phyloP scores from a whole-genome alignment of 2,797 vertebrate genomes.

The Sebastolobus altivelis region DNA sequence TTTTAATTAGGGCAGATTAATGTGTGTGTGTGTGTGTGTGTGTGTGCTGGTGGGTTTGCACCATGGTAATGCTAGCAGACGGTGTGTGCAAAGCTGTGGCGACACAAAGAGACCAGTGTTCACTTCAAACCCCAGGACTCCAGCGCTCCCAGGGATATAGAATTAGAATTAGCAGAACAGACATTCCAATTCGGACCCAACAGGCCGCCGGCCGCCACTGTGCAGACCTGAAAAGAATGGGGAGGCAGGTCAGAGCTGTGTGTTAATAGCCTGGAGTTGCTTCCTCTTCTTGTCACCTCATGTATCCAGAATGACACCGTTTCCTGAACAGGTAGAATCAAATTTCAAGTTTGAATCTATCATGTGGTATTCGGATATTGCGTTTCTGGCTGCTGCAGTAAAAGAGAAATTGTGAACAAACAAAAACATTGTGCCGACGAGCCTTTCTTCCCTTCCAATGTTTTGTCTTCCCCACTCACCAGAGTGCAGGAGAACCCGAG shows the following conservation, averaged over 20 bases:
- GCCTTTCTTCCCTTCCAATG: slow-evolving; percentile 1
- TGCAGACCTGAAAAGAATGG: slow-evolving; percentile 47
- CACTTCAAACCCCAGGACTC: slow-evolving; percentile 77
- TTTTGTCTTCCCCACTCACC: slow-evolving; percentile 58
- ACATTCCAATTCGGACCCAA: slow-evolving; percentile 63
- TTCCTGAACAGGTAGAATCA: slow-evolving; percentile 17
- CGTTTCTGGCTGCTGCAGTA: neutral
- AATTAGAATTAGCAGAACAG: slow-evolving; percentile 83
- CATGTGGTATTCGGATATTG: neutral
- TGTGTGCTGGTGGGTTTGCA: slow-evolving; percentile 55
- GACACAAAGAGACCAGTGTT: slow-evolving; percentile 82
- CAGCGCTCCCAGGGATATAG: slow-evolving; percentile 85
- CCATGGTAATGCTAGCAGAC: slow-evolving; percentile 72
- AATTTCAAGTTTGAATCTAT: slow-evolving; percentile 19
- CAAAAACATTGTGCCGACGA: neutral
- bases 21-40: slow-evolving; percentile 49
- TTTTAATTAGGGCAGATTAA: slow-evolving; percentile 91
- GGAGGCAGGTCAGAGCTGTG: slow-evolving; percentile 48
- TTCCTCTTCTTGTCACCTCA: slow-evolving; percentile 52
- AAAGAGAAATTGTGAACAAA: neutral
- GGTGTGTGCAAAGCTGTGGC: slow-evolving; percentile 65
- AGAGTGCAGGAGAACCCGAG: slow-evolving; percentile 92
- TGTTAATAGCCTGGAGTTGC: slow-evolving; percentile 39
- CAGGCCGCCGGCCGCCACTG: slow-evolving; percentile 55
- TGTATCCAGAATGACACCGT: slow-evolving; percentile 11